These are phyloP conservation scores for Girardinus metallicus DNA, from an alignment of 2,797 vertebrate species.

Conservation along the genomic window DNA sequence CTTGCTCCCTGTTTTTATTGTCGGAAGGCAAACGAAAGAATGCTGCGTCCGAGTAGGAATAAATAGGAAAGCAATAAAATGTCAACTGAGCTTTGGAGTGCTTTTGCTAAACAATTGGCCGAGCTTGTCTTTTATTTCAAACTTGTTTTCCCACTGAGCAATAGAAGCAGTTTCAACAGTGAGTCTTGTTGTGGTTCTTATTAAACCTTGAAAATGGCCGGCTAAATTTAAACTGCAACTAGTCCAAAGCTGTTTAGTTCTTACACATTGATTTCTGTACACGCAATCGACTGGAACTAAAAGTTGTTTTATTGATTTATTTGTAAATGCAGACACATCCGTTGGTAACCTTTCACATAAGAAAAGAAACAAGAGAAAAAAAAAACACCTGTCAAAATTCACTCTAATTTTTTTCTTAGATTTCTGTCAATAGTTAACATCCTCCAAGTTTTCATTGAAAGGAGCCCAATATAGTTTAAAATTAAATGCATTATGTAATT, in stretches of 20 bases:
- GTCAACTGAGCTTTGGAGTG: constrained; percentile 14
- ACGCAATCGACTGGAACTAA: neutral
- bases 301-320: neutral
- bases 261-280: neutral
- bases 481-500: neutral
- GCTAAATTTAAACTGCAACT: neutral
- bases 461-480: neutral
- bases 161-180: neutral
- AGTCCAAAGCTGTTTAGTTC: neutral
- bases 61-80: constrained; percentile 15
- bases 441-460: neutral
- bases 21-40: constrained; percentile 24
- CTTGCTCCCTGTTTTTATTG: constrained; percentile 15
- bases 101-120: constrained; percentile 8
- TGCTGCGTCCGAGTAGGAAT: constrained; percentile 10
- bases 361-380: neutral
- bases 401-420: neutral
- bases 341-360: neutral
- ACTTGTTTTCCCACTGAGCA: neutral
- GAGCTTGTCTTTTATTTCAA: constrained; percentile 6
- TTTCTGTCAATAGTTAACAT: neutral
- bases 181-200: neutral
- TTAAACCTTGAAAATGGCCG: neutral
- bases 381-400: neutral
- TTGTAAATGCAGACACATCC: neutral